Conservation (phyloP, 37 sponge, comb jelly and placozoan species). For the Aphrocallistes beatrix region DNA sequence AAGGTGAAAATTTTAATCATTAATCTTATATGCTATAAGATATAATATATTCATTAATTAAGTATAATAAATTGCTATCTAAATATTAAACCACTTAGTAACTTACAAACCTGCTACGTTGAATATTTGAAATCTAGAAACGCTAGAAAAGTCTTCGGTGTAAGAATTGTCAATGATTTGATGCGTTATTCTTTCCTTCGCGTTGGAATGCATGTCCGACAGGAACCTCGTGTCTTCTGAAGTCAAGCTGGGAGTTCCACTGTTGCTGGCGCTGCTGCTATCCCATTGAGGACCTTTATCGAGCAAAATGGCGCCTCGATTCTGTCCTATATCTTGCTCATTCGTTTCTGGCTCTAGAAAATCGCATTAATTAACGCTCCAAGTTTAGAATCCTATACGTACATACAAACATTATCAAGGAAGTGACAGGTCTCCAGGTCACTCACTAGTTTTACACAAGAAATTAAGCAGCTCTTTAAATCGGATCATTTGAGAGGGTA, state of each 20-base stretch:
- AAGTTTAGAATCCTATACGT: too few relatives aligned
- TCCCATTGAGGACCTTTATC: constrained; percentile 16
- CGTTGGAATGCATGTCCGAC: not conserved
- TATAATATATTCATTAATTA: too few relatives aligned
- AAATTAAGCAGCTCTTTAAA: too few relatives aligned
- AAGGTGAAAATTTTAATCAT: too few relatives aligned
- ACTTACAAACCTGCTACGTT: constrained; percentile 17
- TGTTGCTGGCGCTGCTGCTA: not conserved
- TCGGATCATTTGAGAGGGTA: too few relatives aligned
- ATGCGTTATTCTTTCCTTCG: not conserved
- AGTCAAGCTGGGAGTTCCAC: not conserved
- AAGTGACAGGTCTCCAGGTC: too few relatives aligned
- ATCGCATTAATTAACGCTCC: not conserved
- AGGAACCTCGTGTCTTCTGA: not conserved
- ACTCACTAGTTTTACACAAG: too few relatives aligned
- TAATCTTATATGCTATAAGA: too few relatives aligned
- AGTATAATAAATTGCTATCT: too few relatives aligned
- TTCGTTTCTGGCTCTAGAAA: not conserved
- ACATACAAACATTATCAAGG: too few relatives aligned
- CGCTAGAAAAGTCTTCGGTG: not conserved
- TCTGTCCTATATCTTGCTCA: not conserved
- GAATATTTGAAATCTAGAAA: not conserved
- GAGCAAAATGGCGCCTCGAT: not conserved
- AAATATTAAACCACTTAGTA: too few relatives aligned
- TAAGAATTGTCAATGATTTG: not conserved